These are phyloP conservation scores for Lapara coniferarum DNA, from an alignment of 2,888 invertebrate species.

Conservation along the genomic window DNA sequence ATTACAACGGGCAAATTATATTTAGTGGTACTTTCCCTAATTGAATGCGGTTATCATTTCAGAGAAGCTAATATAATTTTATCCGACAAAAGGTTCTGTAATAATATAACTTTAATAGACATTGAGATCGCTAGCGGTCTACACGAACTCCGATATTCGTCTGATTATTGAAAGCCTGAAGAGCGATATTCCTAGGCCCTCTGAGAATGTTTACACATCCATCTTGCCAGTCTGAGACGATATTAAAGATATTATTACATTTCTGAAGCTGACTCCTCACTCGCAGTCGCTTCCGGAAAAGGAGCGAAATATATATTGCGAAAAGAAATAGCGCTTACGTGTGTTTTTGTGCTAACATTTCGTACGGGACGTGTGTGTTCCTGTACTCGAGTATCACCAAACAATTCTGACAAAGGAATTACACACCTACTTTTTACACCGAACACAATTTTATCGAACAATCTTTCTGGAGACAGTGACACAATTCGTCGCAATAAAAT, in stretches of 20 bases:
- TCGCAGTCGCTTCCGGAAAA: constrained; percentile 47
- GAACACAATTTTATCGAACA: constrained; percentile 29
- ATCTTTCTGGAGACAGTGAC: constrained; percentile 14
- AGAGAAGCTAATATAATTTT: constrained; percentile 44
- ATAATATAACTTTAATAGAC: constrained; percentile 30
- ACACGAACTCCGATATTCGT: background rate
- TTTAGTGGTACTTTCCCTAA: constrained; percentile 46
- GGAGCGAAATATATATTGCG: constrained; percentile 44
- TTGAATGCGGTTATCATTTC: constrained; percentile 45
- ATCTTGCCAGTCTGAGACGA: constrained; percentile 48
- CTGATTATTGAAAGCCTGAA: constrained; percentile 16
- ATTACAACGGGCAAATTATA: constrained; percentile 45
- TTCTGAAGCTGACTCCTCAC: constrained; percentile 52
- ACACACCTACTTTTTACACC: constrained; percentile 37
- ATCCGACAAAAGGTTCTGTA: constrained; percentile 33
- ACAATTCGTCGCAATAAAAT: constrained; percentile 42
- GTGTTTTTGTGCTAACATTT: constrained; percentile 43
- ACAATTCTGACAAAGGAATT: constrained; percentile 49
- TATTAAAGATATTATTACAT: constrained; percentile 73
- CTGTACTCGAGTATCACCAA: constrained; percentile 41
- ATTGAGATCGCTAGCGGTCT: constrained; percentile 4
- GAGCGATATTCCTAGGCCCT: constrained; percentile 49
- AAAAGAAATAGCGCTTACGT: constrained; percentile 37
- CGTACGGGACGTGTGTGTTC: constrained; percentile 41
- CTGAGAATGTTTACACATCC: constrained; percentile 61